Evolutionary conservation across 2,113 vertebrate genomes (phyloP).

Genomic region (Calonectris borealis): DNA sequence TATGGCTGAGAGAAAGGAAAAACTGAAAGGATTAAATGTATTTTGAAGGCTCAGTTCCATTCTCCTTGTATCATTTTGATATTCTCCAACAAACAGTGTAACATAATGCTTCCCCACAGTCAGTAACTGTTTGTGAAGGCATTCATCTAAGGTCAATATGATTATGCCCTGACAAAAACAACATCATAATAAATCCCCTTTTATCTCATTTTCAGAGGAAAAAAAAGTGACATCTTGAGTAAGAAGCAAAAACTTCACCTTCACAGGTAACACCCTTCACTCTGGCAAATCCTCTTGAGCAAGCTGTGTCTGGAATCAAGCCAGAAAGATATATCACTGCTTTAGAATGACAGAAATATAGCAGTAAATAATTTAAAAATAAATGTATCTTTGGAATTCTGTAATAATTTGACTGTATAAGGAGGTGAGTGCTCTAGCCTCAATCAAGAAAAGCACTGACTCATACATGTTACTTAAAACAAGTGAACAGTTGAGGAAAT

Average conservation of each 20-base stretch:
- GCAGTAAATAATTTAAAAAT: neutral
- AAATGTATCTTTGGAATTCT: neutral
- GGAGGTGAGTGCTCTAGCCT: neutral
- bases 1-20: neutral
- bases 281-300: constrained; percentile 78
- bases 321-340: neutral
- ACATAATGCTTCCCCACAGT: neutral
- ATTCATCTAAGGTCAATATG: neutral
- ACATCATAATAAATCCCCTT: neutral
- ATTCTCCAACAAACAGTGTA: neutral
- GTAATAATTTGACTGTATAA: neutral
- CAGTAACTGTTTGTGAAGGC: neutral
- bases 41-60: neutral
- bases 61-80: neutral
- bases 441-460: neutral
- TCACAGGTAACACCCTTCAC: constrained; percentile 77
- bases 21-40: neutral
- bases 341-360: neutral
- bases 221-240: neutral
- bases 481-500: neutral
- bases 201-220: neutral
- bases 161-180: neutral
- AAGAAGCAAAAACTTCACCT: constrained; percentile 62
- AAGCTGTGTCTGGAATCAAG: constrained; percentile 70
- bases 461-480: neutral